Conservation (phyloP, 2,888 invertebrate species). For the Ophion obscuratus region DNA sequence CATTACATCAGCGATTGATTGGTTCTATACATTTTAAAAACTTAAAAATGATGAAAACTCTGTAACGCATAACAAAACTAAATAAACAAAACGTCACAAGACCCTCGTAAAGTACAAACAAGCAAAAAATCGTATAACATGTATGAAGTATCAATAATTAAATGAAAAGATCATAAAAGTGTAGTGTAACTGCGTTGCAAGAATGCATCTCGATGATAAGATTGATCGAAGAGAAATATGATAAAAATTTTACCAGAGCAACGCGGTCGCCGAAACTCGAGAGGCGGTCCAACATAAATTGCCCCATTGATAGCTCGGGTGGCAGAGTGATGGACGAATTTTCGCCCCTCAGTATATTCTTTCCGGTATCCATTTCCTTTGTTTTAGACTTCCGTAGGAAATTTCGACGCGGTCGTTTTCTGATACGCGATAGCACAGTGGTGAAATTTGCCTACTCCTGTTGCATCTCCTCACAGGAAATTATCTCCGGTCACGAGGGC, state of each 20-base stretch:
- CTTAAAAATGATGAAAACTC: no score
- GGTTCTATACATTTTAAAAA: no score
- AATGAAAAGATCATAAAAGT: neutral
- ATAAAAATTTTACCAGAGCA: conserved; percentile 72
- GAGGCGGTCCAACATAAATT: conserved; percentile 73
- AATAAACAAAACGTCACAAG: neutral
- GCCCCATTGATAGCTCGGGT: conserved; percentile 70
- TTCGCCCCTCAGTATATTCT: conserved; percentile 74
- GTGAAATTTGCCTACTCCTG: neutral
- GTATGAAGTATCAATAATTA: neutral
- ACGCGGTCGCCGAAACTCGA: conserved; percentile 62
- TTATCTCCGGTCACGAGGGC: neutral
- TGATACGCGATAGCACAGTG: neutral
- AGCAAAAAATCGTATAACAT: neutral
- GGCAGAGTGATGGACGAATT: conserved; percentile 48
- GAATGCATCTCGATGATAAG: neutral
- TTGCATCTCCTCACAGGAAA: neutral
- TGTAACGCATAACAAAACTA: no score
- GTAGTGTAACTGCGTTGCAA: neutral
- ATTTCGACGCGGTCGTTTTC: neutral
- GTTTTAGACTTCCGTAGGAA: neutral
- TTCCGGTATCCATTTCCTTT: conserved; percentile 69
- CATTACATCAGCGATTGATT: no score
- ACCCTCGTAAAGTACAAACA: neutral
- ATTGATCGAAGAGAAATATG: neutral